These are phyloP conservation scores for Xyrichtys novacula DNA, from an alignment of 2,797 vertebrate species.

Conservation along the genomic window DNA sequence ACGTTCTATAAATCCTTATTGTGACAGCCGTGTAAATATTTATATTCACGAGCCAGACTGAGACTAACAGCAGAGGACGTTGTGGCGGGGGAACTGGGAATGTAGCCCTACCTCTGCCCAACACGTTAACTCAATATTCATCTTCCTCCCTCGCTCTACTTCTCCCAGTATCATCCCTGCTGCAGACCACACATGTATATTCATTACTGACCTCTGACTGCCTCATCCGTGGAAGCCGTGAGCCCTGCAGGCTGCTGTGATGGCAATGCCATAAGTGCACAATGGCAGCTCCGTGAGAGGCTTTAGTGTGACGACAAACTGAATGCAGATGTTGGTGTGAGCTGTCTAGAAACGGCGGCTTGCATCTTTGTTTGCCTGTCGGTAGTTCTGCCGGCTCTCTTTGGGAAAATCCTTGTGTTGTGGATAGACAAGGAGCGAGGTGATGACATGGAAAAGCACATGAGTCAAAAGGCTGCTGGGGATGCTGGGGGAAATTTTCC, in stretches of 20 bases:
- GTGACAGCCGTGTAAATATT: constrained; percentile 82
- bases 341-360: constrained; percentile 62
- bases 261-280: constrained; percentile 43
- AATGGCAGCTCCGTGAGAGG: constrained; percentile 32
- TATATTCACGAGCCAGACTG: constrained; percentile 78
- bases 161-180: constrained; percentile 64
- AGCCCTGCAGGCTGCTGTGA: constrained; percentile 62
- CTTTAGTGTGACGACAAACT: constrained; percentile 57
- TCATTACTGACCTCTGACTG: constrained; percentile 81
- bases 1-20: constrained; percentile 77
- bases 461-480: constrained; percentile 25
- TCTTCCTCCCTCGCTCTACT: constrained; percentile 72
- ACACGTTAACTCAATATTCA: constrained; percentile 80
- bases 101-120: constrained; percentile 58
- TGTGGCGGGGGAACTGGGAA: constrained; percentile 69
- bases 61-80: constrained; percentile 80
- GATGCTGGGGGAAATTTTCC: constrained; percentile 30
- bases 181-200: constrained; percentile 81
- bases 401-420: constrained; percentile 46
- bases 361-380: constrained; percentile 65
- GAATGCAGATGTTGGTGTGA: constrained; percentile 64
- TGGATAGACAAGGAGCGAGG: constrained; percentile 24
- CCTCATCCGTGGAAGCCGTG: constrained; percentile 57
- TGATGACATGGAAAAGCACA: constrained; percentile 45
- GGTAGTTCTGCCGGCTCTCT: constrained; percentile 57